Evolutionary conservation across 2,888 invertebrate species (phyloP).

Genomic region (Oithona nana): DNA sequence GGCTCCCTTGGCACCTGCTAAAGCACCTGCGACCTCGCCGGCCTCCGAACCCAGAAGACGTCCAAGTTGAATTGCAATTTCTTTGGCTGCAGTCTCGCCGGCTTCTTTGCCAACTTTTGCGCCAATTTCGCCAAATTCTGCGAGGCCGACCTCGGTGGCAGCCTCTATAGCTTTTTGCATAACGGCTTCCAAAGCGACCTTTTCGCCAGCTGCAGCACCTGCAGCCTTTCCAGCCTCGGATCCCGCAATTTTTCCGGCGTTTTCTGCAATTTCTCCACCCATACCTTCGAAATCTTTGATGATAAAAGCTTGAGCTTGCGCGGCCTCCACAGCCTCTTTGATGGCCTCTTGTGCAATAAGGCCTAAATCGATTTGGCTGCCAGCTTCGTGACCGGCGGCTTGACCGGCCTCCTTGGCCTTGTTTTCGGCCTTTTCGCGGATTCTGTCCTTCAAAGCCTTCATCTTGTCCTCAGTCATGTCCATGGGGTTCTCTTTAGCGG

Average conservation of each 20-base stretch:
- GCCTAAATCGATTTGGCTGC: conserved; percentile 6
- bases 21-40: conserved; percentile 6
- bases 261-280: conserved; percentile 14
- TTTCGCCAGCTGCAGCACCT: conserved; percentile 13
- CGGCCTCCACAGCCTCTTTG: background rate
- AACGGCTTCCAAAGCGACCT: conserved; percentile 15
- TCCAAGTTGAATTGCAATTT: conserved; percentile 10
- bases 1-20: conserved; percentile 5
- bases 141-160: conserved; percentile 4
- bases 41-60: conserved; percentile 4
- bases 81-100: conserved; percentile 12
- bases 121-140: conserved; percentile 13
- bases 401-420: background rate
- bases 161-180: conserved; percentile 7
- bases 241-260: conserved; percentile 10
- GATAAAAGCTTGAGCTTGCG: conserved; percentile 6
- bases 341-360: conserved; percentile 3
- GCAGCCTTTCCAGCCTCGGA: conserved; percentile 5
- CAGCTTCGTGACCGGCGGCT: conserved; percentile 12
- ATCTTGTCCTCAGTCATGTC: background rate
- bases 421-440: background rate
- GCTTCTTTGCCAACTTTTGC: conserved; percentile 10
- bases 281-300: conserved; percentile 16
- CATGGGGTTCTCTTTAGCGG: background rate
- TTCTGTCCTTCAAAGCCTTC: background rate